Evolutionary conservation across 92 coral and sea anemone species (phyloP).

Genomic region (Anthopleura xanthogrammica): DNA sequence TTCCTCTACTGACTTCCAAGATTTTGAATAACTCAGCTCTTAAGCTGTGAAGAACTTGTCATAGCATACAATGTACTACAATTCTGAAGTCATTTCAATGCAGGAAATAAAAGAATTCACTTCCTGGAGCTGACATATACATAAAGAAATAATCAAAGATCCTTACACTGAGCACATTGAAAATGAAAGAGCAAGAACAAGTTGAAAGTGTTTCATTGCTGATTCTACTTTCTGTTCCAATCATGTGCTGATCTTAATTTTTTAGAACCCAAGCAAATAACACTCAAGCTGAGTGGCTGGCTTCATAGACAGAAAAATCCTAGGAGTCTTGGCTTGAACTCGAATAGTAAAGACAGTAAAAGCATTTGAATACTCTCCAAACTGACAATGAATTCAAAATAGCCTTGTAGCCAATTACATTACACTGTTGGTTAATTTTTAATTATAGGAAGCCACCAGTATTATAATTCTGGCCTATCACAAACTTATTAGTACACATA

Average conservation of each 20-base stretch:
- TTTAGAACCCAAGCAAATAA: neutral
- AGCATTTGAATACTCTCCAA: constrained; percentile 52
- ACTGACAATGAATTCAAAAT: constrained; percentile 72
- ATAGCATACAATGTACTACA: neutral
- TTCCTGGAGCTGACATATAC: neutral
- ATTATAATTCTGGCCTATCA: constrained; percentile 9
- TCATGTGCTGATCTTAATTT: neutral
- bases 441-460: constrained; percentile 28
- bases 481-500: neutral
- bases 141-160: neutral
- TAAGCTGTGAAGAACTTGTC: neutral
- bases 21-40: neutral
- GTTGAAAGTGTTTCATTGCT: constrained; percentile 23
- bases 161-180: neutral
- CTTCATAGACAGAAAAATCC: constrained; percentile 1
- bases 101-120: neutral
- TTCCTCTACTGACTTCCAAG: neutral
- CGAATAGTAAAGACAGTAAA: constrained; percentile 5
- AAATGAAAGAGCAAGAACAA: constrained; percentile 9
- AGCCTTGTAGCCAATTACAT: constrained; percentile 63
- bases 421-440: constrained; percentile 49
- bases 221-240: constrained; percentile 9
- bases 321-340: neutral
- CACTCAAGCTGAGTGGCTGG: constrained; percentile 45
- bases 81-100: neutral